phyloP scores from a whole-genome alignment of 2,113 vertebrate genomes.

The Psittacara wagleri region DNA sequence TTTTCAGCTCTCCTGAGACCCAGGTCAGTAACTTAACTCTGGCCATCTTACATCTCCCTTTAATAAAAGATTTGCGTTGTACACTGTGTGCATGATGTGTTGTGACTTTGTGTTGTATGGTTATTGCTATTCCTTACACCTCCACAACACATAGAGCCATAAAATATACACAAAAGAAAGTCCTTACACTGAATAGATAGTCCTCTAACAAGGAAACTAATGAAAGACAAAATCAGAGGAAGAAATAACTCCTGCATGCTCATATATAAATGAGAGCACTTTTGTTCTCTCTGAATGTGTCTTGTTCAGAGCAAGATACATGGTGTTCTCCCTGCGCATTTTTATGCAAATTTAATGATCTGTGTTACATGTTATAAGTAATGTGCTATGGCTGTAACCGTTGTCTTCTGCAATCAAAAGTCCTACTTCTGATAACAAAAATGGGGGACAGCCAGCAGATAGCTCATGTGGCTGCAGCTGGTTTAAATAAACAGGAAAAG shows the following conservation, averaged over 20 bases:
- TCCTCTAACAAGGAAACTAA: background rate
- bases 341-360: background rate
- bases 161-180: background rate
- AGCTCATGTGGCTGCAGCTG: background rate
- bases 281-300: background rate
- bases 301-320: background rate
- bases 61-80: background rate
- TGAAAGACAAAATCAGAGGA: background rate
- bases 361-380: background rate
- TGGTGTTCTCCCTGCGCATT: background rate
- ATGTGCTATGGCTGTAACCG: background rate
- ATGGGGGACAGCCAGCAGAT: rapidly evolving
- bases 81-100: background rate
- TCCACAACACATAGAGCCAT: background rate
- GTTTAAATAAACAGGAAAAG: background rate
- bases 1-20: background rate
- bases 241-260: background rate
- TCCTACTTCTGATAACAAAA: background rate
- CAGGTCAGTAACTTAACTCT: background rate
- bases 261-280: rapidly evolving
- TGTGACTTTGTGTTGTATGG: background rate
- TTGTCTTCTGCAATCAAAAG: background rate
- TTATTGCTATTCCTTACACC: background rate
- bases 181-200: background rate
- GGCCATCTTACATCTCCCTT: background rate